Evolutionary conservation across 2,113 vertebrate species (phyloP).

Genomic region (Struthidea cinerea): DNA sequence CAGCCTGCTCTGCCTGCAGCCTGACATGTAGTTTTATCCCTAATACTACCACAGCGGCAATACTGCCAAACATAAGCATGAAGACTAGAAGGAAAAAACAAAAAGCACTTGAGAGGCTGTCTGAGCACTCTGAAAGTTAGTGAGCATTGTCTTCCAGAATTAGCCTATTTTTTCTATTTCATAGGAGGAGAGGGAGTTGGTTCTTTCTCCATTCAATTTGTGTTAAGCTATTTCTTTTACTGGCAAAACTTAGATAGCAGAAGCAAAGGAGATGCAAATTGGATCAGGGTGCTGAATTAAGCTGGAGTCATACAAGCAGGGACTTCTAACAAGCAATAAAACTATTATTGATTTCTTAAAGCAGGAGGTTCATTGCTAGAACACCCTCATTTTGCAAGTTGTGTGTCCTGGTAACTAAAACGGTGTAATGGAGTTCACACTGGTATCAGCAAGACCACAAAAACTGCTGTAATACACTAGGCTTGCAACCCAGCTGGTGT

Average conservation of each 20-base stretch:
- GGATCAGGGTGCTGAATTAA: neutral
- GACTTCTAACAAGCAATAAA: neutral
- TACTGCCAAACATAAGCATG: neutral
- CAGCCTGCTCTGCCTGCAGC: neutral
- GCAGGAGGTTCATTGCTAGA: neutral
- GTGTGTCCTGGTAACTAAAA: neutral
- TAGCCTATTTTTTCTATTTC: neutral
- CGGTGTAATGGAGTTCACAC: neutral
- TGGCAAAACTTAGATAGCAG: neutral
- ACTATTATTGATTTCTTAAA: neutral
- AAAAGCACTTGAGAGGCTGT: neutral
- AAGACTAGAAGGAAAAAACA: neutral
- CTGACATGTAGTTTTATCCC: neutral
- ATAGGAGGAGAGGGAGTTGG: neutral
- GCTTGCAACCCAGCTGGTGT: neutral
- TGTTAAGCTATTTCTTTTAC: neutral
- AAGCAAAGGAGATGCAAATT: neutral
- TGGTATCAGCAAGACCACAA: neutral
- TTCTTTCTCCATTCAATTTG: neutral
- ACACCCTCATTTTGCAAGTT: neutral
- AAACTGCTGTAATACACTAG: accelerated
- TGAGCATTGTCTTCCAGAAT: neutral
- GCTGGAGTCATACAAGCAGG: neutral
- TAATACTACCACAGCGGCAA: neutral
- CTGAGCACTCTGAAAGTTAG: neutral